These are phyloP conservation scores for Drosophila melanica DNA, from an alignment of 1,140 invertebrate genomes.

Conservation along the genomic window DNA sequence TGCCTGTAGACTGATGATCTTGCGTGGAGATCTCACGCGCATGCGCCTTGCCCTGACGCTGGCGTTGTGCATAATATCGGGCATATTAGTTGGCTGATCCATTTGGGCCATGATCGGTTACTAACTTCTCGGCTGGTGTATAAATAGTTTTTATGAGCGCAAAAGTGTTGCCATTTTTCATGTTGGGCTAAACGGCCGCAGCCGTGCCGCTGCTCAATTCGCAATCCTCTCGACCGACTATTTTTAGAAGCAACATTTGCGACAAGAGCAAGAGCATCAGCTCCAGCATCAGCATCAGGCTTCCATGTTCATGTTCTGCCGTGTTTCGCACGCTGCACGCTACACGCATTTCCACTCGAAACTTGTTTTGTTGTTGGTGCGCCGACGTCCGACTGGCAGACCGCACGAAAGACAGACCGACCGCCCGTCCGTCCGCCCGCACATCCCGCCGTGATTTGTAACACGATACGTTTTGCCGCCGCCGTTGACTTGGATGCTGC, in stretches of 20 bases:
- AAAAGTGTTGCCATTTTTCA: constrained; percentile 83
- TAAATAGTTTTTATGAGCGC: constrained; percentile 81
- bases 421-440: constrained; percentile 29
- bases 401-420: constrained; percentile 11
- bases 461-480: constrained; percentile 79
- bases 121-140: constrained; percentile 35
- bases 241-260: constrained; percentile 60
- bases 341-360: constrained; percentile 83
- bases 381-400: not conserved
- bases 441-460: constrained; percentile 74
- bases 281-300: constrained; percentile 48
- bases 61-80: constrained; percentile 45
- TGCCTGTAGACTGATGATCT: constrained; percentile 55
- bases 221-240: constrained; percentile 43
- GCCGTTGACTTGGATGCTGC: constrained; percentile 50
- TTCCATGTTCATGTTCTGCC: constrained; percentile 77
- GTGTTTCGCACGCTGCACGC: constrained; percentile 80
- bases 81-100: constrained; percentile 63
- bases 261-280: constrained; percentile 55
- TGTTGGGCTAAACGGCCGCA: constrained; percentile 48
- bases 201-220: not conserved
- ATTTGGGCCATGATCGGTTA: constrained; percentile 14
- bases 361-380: constrained; percentile 58
- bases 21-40: constrained; percentile 81
- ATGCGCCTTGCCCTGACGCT: constrained; percentile 59